phyloP scores from a whole-genome alignment of 2,888 invertebrate species.

The Elysia crispata region DNA sequence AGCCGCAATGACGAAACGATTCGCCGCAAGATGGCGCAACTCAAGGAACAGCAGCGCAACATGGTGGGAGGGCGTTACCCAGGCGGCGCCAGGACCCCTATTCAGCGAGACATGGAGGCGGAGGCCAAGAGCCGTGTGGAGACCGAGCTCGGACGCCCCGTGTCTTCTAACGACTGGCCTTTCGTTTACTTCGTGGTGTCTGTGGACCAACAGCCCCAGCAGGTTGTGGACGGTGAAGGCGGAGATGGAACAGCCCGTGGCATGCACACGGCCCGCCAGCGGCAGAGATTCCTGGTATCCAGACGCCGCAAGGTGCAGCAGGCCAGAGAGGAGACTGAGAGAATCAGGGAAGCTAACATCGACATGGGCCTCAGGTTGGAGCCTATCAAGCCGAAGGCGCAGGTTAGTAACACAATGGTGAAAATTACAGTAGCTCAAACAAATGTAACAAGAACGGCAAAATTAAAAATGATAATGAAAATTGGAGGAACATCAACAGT shows the following conservation, averaged over 20 bases:
- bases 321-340: constrained; percentile 41
- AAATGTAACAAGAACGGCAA: too few species aligned
- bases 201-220: constrained; percentile 37
- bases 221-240: constrained; percentile 14
- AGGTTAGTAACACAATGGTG: constrained; percentile 25
- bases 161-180: constrained; percentile 41
- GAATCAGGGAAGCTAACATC: constrained; percentile 38
- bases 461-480: too few species aligned
- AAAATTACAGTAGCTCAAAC: too few species aligned
- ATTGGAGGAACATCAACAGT: too few species aligned
- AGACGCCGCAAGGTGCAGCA: constrained; percentile 38
- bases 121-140: constrained; percentile 13
- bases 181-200: constrained; percentile 45
- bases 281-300: constrained; percentile 40
- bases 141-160: constrained; percentile 23
- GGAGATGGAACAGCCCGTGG: not conserved
- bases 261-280: constrained; percentile 37
- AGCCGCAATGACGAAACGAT: constrained; percentile 36
- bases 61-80: not conserved
- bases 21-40: constrained; percentile 26
- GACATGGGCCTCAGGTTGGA: constrained; percentile 45
- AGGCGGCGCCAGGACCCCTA: not conserved
- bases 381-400: constrained; percentile 19
- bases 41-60: not conserved
- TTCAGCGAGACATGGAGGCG: constrained; percentile 29